A percentile compares a stretch with the other conserved stretches of the same genome.
Conservation (phyloP, 1,140 invertebrate genomes). For the Trichonephila inaurata region DNA sequence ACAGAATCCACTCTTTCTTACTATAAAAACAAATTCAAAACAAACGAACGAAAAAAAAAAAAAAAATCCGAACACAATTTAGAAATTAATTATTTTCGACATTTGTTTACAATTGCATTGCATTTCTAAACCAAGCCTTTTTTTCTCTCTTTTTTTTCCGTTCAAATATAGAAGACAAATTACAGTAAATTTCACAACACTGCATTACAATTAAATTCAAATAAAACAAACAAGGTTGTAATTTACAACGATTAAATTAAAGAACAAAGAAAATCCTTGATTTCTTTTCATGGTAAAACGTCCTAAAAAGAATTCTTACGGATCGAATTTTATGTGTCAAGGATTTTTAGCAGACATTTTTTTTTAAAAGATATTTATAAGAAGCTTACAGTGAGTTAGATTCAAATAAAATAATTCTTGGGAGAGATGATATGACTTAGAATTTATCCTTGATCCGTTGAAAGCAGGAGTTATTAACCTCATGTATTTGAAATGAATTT, state of each 20-base stretch:
- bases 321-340: not conserved
- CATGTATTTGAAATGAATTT: not conserved
- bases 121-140: too few species aligned
- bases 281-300: not conserved
- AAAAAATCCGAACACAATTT: too few species aligned
- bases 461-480: not conserved
- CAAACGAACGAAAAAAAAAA: too few species aligned
- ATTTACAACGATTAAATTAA: not conserved
- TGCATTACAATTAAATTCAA: not conserved
- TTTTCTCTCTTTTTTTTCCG: too few species aligned
- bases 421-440: not conserved
- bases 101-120: too few species aligned
- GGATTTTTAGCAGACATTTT: not conserved
- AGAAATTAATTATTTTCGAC: too few species aligned
- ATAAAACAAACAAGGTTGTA: not conserved
- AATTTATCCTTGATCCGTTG: not conserved
- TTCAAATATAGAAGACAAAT: too few species aligned
- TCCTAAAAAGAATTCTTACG: not conserved
- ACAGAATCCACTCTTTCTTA: too few species aligned
- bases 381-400: not conserved
- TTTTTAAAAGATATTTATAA: not conserved
- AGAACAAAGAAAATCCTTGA: constrained; percentile 23
- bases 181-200: too few species aligned
- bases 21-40: too few species aligned
- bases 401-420: not conserved